Evolutionary conservation across 2,797 vertebrate species (phyloP), one percentile per base, ranked within the genome.

Genomic region (Acestrorhynchus altus): DNA sequence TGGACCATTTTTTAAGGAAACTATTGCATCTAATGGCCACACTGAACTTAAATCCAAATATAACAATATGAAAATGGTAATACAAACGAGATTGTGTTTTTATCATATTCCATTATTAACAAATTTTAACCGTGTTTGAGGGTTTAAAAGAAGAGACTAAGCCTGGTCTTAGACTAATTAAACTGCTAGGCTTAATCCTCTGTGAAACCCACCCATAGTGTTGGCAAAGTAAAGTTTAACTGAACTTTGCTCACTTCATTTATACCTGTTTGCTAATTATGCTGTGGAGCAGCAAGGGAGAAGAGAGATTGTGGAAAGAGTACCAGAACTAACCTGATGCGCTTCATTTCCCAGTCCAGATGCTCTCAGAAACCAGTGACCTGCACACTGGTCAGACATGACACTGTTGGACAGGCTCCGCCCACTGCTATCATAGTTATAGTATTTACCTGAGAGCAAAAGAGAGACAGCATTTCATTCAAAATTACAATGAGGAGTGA

Each of bases 371-470:
- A 99, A 99, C 98, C 97, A 99, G 76, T 99, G 96, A 31, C 97
- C 98, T 0, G 97, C 98, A 85, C 97, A 98, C 88, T 99, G 98
- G 87, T 99, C 98, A 1, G 97, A 96, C 98, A 99, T 99, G 85
- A 97, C 86, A 31, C 96, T 99, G 78, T 91, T 94, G 24, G 95
- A 96, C 3, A 95, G 91, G 13, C 85, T 78, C 40, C 91, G 90
- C n/a, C 93, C 90, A 57, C 97, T 96, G 89, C 97, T 96, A 83
- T 99, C 98, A 20, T 98, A 98, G 89, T 98, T 99, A 86, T 99
- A 99, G 85, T 99, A 99, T 59, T 95, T 94, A 7, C 97, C 98
- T 99, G 57, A 74, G 69, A 47, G 59, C 24, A 16, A 73, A n/a
- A n/a, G n/a, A n/a, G 54, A 59, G 15, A 31, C 40, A 42, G 40